phyloP scores from a whole-genome alignment of 2,797 vertebrate species.

The Enteromius fasciolatus region DNA sequence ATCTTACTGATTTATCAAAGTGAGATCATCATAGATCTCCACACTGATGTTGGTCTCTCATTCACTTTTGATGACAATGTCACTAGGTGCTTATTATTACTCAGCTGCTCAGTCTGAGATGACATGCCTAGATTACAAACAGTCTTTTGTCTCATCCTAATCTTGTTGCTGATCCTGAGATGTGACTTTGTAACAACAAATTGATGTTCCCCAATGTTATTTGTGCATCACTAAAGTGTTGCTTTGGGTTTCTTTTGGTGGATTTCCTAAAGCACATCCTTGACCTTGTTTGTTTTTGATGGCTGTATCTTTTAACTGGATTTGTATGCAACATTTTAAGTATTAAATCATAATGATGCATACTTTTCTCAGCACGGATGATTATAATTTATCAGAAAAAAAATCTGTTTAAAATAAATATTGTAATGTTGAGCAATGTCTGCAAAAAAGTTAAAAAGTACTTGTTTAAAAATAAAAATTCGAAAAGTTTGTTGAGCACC shows the following conservation, averaged over 20 bases:
- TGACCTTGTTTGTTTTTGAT: not conserved
- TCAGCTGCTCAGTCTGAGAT: not conserved
- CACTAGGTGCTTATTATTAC: not conserved
- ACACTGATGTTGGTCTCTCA: slow-evolving; percentile 29
- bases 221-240: not conserved
- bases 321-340: not conserved
- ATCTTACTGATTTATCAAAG: slow-evolving; percentile 30
- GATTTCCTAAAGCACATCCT: not conserved
- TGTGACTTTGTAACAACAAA: not conserved
- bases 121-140: slow-evolving; percentile 3
- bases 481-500: not conserved
- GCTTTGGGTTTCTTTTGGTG: not conserved
- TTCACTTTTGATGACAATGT: slow-evolving; percentile 25
- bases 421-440: no score
- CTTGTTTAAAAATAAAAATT: no score
- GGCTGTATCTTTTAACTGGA: not conserved
- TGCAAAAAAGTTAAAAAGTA: no score
- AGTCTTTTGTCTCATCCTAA: slow-evolving; percentile 1
- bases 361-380: not conserved
- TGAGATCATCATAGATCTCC: slow-evolving; percentile 37
- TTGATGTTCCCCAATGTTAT: not conserved
- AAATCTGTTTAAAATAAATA: no score
- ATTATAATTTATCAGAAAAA: not conserved
- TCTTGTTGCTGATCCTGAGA: not conserved
- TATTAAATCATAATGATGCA: no score